Conservation (phyloP, 2,797 vertebrate genomes). For the Schizopygopsis pylzovi region DNA sequence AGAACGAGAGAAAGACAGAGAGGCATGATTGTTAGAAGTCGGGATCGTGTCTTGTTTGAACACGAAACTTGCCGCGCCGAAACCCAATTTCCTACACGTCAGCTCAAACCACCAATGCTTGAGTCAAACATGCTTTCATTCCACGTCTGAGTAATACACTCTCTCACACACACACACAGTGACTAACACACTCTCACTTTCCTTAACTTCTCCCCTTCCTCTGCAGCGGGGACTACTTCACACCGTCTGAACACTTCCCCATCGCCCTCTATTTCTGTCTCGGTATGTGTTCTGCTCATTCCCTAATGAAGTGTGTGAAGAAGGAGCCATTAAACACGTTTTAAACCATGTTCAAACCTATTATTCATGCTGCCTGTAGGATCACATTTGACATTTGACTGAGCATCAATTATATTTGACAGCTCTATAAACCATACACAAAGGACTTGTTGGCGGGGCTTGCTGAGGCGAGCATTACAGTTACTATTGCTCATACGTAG, state of each 20-base stretch:
- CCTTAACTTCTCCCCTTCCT: constrained; percentile 29
- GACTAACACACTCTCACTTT: constrained; percentile 36
- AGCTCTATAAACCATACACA: constrained; percentile 45
- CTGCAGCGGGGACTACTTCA: constrained; percentile 27
- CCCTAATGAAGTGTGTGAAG: constrained; percentile 51
- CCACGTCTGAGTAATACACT: constrained; percentile 4
- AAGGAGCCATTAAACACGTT: constrained; percentile 40
- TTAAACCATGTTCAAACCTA: constrained; percentile 51
- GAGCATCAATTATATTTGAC: constrained; percentile 53
- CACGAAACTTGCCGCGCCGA: constrained; percentile 44
- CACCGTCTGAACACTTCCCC: constrained; percentile 16
- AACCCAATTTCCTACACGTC: constrained; percentile 42
- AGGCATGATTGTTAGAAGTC: constrained; percentile 20
- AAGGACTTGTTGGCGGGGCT: neutral
- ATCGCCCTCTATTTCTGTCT: constrained; percentile 35
- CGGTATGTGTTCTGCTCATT: constrained; percentile 35
- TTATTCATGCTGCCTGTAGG: constrained; percentile 45
- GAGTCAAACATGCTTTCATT: constrained; percentile 33
- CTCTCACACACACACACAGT: constrained; percentile 16
- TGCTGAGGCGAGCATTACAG: constrained; percentile 11
- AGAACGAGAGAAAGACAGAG: neutral
- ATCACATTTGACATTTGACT: constrained; percentile 48
- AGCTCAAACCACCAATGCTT: constrained; percentile 21
- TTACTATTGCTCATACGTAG: neutral
- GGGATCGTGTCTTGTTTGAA: constrained; percentile 47